These are phyloP conservation scores for Holothuria leucospilota DNA, from an alignment of 53 echinoderm and acorn worm genomes.

Conservation along the genomic window DNA sequence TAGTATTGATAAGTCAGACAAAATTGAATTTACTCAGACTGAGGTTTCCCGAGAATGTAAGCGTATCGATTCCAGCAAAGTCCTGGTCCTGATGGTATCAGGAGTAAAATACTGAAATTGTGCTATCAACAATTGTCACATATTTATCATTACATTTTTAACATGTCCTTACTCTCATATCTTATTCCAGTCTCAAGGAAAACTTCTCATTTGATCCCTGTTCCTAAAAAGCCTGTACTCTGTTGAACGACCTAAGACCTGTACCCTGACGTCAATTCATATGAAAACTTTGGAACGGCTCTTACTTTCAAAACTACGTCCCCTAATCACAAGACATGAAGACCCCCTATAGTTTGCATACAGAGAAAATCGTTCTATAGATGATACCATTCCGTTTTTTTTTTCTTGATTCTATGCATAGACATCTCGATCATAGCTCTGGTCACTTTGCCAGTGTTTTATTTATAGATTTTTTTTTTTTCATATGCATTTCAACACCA, in stretches of 20 bases:
- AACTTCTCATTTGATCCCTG: slow-evolving; percentile 16
- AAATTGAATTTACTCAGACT: too few species aligned
- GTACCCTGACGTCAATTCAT: not conserved
- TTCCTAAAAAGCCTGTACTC: not conserved
- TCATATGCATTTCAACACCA: slow-evolving; percentile 8
- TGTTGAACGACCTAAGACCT: not conserved
- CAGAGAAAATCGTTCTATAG: not conserved
- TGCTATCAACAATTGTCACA: slow-evolving; percentile 7
- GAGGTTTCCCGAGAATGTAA: not conserved
- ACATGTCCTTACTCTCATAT: not conserved
- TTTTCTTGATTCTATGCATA: too few species aligned
- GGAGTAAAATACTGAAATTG: slow-evolving; percentile 23
- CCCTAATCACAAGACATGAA: not conserved
- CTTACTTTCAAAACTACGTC: not conserved
- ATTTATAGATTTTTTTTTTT: slow-evolving; percentile 2
- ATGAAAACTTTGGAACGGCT: too few species aligned
- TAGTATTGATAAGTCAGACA: not conserved
- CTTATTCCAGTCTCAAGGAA: not conserved
- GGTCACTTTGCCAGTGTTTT: not conserved
- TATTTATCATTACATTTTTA: slow-evolving; percentile 16
- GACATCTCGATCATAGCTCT: not conserved
- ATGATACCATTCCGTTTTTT: too few species aligned
- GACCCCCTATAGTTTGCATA: not conserved
- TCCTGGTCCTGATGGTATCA: slow-evolving; percentile 14
- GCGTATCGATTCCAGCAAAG: not conserved